Evolutionary conservation across 2,797 vertebrate genomes (phyloP), one percentile per base, ranked within the genome.

Genomic region (Masticophis lateralis): DNA sequence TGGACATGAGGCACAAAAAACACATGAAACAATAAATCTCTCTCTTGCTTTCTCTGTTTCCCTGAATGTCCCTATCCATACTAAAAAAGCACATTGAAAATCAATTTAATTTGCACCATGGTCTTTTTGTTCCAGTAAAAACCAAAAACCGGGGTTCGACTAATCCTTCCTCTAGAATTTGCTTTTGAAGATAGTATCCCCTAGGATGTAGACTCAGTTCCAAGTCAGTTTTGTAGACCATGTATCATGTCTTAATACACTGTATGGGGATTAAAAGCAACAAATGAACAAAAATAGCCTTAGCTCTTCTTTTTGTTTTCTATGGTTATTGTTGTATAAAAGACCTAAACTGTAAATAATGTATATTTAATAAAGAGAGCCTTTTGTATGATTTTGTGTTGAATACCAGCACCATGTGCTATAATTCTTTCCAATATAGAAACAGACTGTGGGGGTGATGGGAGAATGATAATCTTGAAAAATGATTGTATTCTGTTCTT

Each of bases 361-460:
- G 98, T 98, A 98, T 99, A 98, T 98, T 99, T 98, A 98, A 98
- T 99, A 98, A 98, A 98, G 96, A 98, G 94, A 96, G 95, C 96
- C 95, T 98, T 98, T 98, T 98, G 98, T 98, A 98, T 98, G 97
- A 98, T 97, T 98, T 98, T 98, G 97, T 98, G 98, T 98, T 96
- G 95, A 98, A 97, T 95, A 97, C 90, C 96, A 96, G 93, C 95
- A 97, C 91, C 96, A 97, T 96, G 95, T 94, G 63, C 91, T 94
- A 95, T 95, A 94, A 96, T 96, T 97, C 97, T 94, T 96, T 96
- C 96, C 91, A n/a, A 16, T 95, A 92, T 11, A 66, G 94, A 95
- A 96, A 94, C 93, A 87, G 92, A 89, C 3, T 89, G 93, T 28
- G 5, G 25, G n/a, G 18, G 37, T 32, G 53, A 37, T 18, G 22